Evolutionary conservation across 2,797 vertebrate genomes (phyloP), one percentile per base, ranked within the genome.

Genomic region (Scomberomorus guttatus): DNA sequence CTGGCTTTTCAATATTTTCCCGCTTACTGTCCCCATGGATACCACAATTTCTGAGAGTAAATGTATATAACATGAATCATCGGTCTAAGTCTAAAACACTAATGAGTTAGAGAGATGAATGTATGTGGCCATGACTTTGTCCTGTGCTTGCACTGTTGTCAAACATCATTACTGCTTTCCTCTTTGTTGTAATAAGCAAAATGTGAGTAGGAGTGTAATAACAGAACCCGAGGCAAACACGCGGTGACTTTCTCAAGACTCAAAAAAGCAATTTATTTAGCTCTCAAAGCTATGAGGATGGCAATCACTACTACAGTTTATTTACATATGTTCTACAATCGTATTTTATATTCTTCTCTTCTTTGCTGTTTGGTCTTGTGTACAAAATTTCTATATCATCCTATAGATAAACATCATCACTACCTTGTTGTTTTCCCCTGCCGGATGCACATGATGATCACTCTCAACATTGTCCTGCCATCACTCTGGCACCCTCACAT

Each of bases 311-410:
- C 77, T 72, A 84, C 76, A 78, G 48, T 76, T 73, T 93, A 94
- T 94, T 91, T 94, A 94, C 92, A 93, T 10, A 56, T 84, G 67
- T 80, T 90, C 71, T 85, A 85, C 83, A 77, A 72, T n/a, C 61
- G 54, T 72, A 64, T 78, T 29, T 34, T 44, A 63, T 32, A 6
- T 42, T 72, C 7, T 29, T 50, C 13, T 69, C 44, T 51, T 60
- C 64, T 57, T 74, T 55, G 22, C 11, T 56, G 50, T 55, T 73
- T 68, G n/a, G 44, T 77, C 20, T 79, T 34, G 58, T 87, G 80
- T 90, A 90, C 75, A 91, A 88, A 86, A 85, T 72, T 39, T 83
- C 29, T 78, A 34, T 25, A 34, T 87, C 20, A 48, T 72, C 46
- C 65, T 72, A 79, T 22, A 25, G 34, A 75, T 75, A 81, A 84